phyloP scores from a whole-genome alignment of 2,888 invertebrate genomes.

The Ennomos quercinarius region DNA sequence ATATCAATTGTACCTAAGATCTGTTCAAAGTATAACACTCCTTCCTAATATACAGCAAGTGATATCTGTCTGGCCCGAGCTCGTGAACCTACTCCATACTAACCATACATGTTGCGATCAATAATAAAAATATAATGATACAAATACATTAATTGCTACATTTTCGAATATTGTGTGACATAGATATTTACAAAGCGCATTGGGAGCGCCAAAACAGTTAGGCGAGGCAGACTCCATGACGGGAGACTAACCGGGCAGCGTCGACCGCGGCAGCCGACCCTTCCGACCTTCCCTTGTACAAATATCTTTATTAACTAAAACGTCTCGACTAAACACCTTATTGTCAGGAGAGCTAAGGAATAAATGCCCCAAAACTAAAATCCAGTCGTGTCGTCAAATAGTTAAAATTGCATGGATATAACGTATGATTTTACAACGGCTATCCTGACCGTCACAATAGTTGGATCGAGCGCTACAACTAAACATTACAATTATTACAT shows the following conservation, averaged over 20 bases:
- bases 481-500: conserved; percentile 56
- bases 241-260: conserved; percentile 51
- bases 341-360: conserved; percentile 75
- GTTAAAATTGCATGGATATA: conserved; percentile 60
- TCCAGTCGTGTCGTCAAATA: conserved; percentile 72
- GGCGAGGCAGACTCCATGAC: conserved; percentile 74
- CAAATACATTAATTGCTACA: conserved; percentile 84
- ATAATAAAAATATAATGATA: conserved; percentile 86
- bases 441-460: conserved; percentile 70
- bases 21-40: conserved; percentile 79
- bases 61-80: conserved; percentile 54
- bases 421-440: conserved; percentile 58
- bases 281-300: conserved; percentile 49
- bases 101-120: conserved; percentile 82
- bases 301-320: conserved; percentile 82
- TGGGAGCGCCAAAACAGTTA: conserved; percentile 75
- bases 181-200: conserved; percentile 84
- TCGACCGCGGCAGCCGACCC: conserved; percentile 36
- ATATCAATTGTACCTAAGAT: conserved; percentile 86
- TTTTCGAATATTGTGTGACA: conserved; percentile 85
- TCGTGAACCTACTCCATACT: conserved; percentile 69
- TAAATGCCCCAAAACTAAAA: conserved; percentile 75
- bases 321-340: conserved; percentile 65
- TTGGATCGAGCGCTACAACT: conserved; percentile 65
- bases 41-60: conserved; percentile 72